Base-by-base conservation (phyloP, 2,113 vertebrate genomes). In the Leptobrachium ailaonicum region DNA sequence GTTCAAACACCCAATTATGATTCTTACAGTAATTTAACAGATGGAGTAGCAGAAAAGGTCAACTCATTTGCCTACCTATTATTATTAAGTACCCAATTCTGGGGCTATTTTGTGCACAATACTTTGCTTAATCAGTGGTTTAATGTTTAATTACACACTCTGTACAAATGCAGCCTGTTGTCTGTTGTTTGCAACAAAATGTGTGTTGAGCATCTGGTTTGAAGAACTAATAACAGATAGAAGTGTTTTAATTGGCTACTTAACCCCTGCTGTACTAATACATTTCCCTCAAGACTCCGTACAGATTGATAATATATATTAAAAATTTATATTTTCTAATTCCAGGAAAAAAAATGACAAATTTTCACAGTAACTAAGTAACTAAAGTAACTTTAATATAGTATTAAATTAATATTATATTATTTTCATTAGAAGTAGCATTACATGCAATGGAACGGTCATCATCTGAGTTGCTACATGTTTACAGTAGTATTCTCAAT, bases 21-120 rank as follows among this genome's bases (percentile, higher is more conserved):
- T 67, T 82, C 50, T 43, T 4, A 53, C 14, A 47, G 44, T 42
- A 75, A 69, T 69, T 32, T 60, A 81, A 69, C 79, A 81, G 79
- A 81, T 81, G 79, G 72, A 69, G 64, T 45, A 75, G 44, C 71
- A 69, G 64, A 56, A 79, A 81, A 81, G 79, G 79, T 81, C 79
- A 81, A 45, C 54, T 62, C 50, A 32, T 62, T 69, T 66, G 47
- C 41, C 79, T 69, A 81, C 71, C 64, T 81, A 75, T 81, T 81
- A 75, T 75, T 75, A 1, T 53, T 32, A 69, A 77, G 32, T 74
- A 70, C 77, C 68, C 68, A 0, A 2, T 41, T 43, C 53, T 2
- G 47, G 82, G 62, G 79, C 62, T 76, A 54, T 63, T 47, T 60
- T 2, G 41, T 66, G 40, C 64, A 0, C 64, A 2, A 53, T 2